Evolutionary conservation across 2,797 vertebrate species (phyloP).

Genomic region (Periparus ater): DNA sequence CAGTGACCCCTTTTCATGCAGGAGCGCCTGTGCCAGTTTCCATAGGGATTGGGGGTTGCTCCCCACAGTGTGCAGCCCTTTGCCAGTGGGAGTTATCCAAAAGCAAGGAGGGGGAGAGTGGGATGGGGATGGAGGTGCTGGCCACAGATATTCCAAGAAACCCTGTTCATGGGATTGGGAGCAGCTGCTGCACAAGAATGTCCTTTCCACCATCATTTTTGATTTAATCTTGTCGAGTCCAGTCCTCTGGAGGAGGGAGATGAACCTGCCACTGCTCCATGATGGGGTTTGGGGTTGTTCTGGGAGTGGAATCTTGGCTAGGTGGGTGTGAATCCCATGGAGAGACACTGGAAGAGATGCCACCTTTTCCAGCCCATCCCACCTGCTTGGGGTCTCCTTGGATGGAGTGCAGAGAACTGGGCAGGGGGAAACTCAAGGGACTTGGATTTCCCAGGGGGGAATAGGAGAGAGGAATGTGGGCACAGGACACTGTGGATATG

Average conservation of each 20-base stretch:
- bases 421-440: not conserved
- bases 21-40: not conserved
- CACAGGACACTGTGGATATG: not conserved
- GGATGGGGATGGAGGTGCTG: not conserved
- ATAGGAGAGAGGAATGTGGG: not conserved
- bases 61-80: not conserved
- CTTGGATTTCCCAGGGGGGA: not conserved
- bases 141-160: not conserved
- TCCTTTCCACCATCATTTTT: not conserved
- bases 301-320: not conserved
- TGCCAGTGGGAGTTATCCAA: not conserved
- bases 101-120: not conserved
- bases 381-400: not conserved
- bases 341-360: not conserved
- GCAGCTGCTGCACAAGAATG: fast-evolving
- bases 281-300: not conserved
- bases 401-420: not conserved
- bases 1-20: not conserved
- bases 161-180: fast-evolving
- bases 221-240: fast-evolving
- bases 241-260: not conserved
- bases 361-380: not conserved
- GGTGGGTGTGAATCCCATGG: not conserved
- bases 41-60: not conserved
- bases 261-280: not conserved